Conservation (phyloP, 1,140 invertebrate genomes). For the Brachionus koreanus region DNA sequence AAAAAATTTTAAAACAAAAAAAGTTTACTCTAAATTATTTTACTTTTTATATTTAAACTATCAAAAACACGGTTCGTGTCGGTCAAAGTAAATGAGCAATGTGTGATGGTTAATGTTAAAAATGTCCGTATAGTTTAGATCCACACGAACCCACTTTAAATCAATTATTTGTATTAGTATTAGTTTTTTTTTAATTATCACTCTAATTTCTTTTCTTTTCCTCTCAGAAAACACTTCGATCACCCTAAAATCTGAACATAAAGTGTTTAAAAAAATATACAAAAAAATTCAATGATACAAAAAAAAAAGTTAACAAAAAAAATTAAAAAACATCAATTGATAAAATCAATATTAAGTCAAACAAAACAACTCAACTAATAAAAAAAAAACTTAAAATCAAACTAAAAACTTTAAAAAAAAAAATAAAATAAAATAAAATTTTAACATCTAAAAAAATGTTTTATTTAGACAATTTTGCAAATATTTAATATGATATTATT, state of each 20-base stretch:
- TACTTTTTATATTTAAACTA: not conserved
- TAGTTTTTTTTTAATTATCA: conserved; percentile 12
- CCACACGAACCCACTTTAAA: not conserved
- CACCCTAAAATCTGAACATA: not conserved
- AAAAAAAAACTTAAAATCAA: conserved; percentile 20
- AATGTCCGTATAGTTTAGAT: too few relatives aligned
- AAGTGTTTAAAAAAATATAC: not conserved
- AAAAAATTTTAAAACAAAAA: not conserved
- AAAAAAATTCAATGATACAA: conserved; percentile 12
- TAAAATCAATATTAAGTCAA: not conserved
- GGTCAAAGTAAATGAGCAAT: not conserved
- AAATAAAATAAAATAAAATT: not conserved
- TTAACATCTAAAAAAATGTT: not conserved
- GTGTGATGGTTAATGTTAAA: not conserved
- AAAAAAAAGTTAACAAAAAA: not conserved
- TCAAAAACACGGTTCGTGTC: not conserved
- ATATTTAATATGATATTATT: too few relatives aligned
- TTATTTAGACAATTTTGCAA: not conserved
- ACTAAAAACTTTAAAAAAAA: conserved; percentile 4
- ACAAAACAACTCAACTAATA: not conserved
- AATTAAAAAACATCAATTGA: not conserved
- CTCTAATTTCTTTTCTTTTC: not conserved
- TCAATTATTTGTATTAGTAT: conserved; percentile 12
- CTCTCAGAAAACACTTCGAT: not conserved
- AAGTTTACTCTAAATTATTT: not conserved